Evolutionary conservation across 2,113 vertebrate genomes (phyloP), one percentile per base, ranked within the genome.

Genomic region (Hiodon alosoides): DNA sequence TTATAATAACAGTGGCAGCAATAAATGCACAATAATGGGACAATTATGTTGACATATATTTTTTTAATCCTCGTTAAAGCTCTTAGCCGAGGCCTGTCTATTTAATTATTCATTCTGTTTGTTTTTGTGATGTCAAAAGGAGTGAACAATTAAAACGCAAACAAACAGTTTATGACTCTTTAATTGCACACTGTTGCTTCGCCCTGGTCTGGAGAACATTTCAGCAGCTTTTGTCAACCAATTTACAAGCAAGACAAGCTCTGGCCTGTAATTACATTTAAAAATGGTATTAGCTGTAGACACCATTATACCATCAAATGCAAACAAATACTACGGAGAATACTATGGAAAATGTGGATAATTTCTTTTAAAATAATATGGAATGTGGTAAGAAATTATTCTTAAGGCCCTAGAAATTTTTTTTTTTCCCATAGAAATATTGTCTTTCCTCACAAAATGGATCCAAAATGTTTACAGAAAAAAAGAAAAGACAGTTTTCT

Each of bases 221-320:
- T 83, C 77, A 74, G 79, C 67, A 75, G 69, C 72, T 79, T 84
- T 76, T 73, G 79, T 80, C 76, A 86, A 84, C 79, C 82, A 76
- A 81, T 86, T 84, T 81, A 86, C 81, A 84, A 86, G 80, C 76
- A 78, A 76, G 81, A 83, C 31, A 52, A 79, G 73, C 76, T 68
- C 62, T 76, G 72, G 65, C 80, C 79, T 86, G 82, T 85, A 84
- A 88, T 88, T 87, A 87, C 72, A 80, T 74, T 65, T 14, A 60
- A 73, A 62, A 79, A 75, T 79, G 79, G 70, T 79, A 80, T 83
- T 73, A 78, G 66, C 81, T 78, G 54, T 79, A 76, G 60, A 11
- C 75, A 81, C 72, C 58, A 46, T 58, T 55, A 58, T 55, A 71
- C 51, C 16, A 58, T 47, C 11, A 46, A 71, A 59, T 31, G 31